Evolutionary conservation across 2,113 vertebrate species (phyloP).

Genomic region (Tragelaphus imberbis): DNA sequence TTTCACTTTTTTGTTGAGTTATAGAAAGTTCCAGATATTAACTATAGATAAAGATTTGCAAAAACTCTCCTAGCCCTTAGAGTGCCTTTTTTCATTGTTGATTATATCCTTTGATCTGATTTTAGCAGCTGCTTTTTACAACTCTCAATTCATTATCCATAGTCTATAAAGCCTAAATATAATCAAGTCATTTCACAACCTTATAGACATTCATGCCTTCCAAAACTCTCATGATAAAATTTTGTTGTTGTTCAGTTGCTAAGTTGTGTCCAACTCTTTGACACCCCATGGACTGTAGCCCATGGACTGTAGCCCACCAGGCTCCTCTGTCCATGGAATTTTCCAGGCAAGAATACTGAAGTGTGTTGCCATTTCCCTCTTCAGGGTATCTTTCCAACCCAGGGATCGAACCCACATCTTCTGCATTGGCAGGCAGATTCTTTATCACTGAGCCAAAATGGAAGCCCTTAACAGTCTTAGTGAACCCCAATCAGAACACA

Average conservation of each 20-base stretch:
- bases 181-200: background rate
- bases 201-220: background rate
- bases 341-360: background rate
- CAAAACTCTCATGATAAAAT: background rate
- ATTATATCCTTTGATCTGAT: background rate
- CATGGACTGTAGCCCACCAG: background rate
- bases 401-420: background rate
- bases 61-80: background rate
- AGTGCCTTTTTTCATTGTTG: background rate
- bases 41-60: background rate
- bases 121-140: background rate
- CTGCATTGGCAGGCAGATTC: background rate
- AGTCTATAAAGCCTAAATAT: background rate
- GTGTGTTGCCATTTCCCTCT: background rate
- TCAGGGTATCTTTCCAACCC: background rate
- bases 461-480: background rate
- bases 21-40: background rate
- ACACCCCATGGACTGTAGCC: background rate
- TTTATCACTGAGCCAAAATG: background rate
- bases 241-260: background rate
- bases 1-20: background rate
- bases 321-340: background rate
- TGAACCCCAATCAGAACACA: background rate
- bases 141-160: background rate
- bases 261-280: background rate